Percentiles rank a stretch among this genome's conserved stretches.
Evolutionary conservation across 30 jellyfish, hydroid and myxozoan genomes (phyloP).

Genomic region (Aurelia aurita): DNA sequence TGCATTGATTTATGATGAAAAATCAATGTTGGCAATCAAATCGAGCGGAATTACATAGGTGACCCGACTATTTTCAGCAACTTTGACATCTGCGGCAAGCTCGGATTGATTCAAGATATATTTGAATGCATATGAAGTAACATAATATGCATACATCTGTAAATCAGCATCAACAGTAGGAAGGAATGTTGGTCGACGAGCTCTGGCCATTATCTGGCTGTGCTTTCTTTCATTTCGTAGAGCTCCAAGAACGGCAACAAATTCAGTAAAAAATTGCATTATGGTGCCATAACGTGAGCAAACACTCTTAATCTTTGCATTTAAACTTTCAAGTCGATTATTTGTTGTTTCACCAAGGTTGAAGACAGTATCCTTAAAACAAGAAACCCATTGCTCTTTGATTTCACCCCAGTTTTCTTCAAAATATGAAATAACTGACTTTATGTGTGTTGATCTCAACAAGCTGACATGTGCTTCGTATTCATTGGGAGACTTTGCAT

Average conservation of each 20-base stretch:
- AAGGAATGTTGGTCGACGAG: conserved; percentile 50
- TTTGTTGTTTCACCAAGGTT: conserved; percentile 66
- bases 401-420: conserved; percentile 53
- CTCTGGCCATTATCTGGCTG: conserved; percentile 38
- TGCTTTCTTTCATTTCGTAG: conserved; percentile 57
- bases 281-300: conserved; percentile 32
- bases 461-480: background rate
- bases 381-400: conserved; percentile 56
- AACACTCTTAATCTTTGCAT: conserved; percentile 46
- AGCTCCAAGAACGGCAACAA: conserved; percentile 33
- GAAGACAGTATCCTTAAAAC: conserved; percentile 8
- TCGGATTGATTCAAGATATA: conserved; percentile 26
- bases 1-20: too few species aligned
- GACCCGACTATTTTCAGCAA: too few species aligned
- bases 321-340: conserved; percentile 57
- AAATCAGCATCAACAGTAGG: conserved; percentile 5
- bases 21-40: too few species aligned
- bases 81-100: conserved; percentile 5
- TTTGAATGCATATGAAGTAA: conserved; percentile 54
- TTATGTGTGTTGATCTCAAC: conserved; percentile 16
- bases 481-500: conserved; percentile 32
- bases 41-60: too few species aligned
- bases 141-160: conserved; percentile 7
- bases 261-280: conserved; percentile 46
- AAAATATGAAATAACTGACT: conserved; percentile 44